phyloP scores from a whole-genome alignment of 2,888 invertebrate species.

The Leucophora obtusa region DNA sequence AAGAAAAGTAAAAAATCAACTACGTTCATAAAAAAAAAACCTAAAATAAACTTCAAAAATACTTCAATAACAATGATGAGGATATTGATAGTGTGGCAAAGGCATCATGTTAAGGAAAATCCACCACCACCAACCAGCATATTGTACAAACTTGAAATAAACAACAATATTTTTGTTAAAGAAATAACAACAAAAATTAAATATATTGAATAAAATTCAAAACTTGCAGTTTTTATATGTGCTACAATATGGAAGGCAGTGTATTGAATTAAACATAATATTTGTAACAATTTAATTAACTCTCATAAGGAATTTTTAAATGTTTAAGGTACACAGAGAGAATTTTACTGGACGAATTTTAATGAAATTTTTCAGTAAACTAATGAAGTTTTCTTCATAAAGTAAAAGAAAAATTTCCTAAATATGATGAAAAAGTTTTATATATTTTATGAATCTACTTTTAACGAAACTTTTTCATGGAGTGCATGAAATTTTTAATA shows the following conservation, averaged over 20 bases:
- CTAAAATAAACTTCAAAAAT: conserved; percentile 51
- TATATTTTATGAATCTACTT: no score
- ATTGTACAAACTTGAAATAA: conserved; percentile 36
- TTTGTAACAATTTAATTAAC: no score
- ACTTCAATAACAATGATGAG: conserved; percentile 61
- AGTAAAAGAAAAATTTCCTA: no score
- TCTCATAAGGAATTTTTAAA: no score
- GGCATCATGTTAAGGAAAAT: conserved; percentile 43
- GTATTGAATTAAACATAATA: neutral
- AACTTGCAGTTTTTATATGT: conserved; percentile 3
- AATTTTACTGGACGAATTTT: no score
- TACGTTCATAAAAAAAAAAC: neutral
- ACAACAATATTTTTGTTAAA: conserved; percentile 19
- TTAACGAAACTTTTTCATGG: no score
- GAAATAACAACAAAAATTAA: neutral
- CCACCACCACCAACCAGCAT: conserved; percentile 43
- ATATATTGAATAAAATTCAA: neutral
- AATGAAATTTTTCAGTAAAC: no score
- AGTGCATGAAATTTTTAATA: no score
- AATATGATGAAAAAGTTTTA: no score
- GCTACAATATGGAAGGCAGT: neutral
- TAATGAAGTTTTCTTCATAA: no score
- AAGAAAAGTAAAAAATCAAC: conserved; percentile 13
- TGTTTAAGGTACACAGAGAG: no score
- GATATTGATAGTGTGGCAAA: conserved; percentile 61